Base-by-base conservation (phyloP, 2,113 vertebrate species). In the Eidolon helvum region DNA sequence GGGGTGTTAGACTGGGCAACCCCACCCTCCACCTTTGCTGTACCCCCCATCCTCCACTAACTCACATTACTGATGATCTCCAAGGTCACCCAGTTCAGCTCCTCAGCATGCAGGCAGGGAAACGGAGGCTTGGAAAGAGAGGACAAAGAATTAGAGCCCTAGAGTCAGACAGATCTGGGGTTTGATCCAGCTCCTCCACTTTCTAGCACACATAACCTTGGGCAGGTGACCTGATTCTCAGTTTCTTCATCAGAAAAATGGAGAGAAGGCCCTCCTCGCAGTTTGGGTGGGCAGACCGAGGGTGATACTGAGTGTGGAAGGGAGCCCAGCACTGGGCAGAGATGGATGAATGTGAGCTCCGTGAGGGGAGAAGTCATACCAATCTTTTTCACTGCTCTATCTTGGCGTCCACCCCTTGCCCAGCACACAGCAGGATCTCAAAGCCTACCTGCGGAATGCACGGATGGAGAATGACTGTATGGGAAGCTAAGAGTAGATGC, bases 371-470 rank as follows among this genome's bases (percentile, higher is more conserved):
- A 4, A 21, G 14, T 4, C 40, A 4, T 40, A 53, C 4, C 4
- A 0, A 11, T 8, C 5, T 38, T 22, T 61, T 40, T 22, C 21
- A 55, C 3, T 4, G 24, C 38, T 35, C 63, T 53, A 7, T 14
- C 15, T 45, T 14, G 7, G 10, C 0, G 8, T 22, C 50, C 38
- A 33, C 33, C 1, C 11, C 2, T 4, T 1, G 9, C 45, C n/a
- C 40, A 16, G 69, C 69, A 18, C 75, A 63, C 63, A 69, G 83
- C 14, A 66, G 18, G 33, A 22, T 9, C 50, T 88, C 57, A 7
- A 0, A n/a, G 33, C 7, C 0, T 4, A 9, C 28, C 57, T n/a
- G 57, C 2, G 4, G 7, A n/a, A 14, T 18, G 1, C 8, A 8
- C 0, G 0, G 7, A 10, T 43, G 65, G 28, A 28, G 24, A n/a